phyloP scores from a whole-genome alignment of 2,888 invertebrate genomes.

The Matsumyia berberina region DNA sequence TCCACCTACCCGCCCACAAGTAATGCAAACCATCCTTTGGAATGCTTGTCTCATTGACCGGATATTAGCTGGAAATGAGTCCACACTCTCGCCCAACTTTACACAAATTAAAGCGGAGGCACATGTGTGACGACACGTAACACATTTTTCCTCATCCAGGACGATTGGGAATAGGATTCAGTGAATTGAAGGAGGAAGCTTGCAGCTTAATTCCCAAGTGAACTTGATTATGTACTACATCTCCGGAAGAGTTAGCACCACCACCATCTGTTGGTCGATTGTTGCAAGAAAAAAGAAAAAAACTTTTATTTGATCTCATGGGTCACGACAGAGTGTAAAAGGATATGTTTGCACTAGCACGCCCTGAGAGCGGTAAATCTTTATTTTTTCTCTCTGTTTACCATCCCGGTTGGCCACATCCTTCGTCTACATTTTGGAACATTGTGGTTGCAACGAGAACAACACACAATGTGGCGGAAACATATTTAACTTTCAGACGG shows the following conservation, averaged over 20 bases:
- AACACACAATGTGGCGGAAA: neutral
- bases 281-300: neutral
- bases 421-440: neutral
- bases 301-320: neutral
- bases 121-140: neutral
- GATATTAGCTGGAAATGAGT: conserved; percentile 28
- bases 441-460: neutral
- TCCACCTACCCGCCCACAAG: neutral
- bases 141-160: neutral
- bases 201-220: conserved; percentile 16
- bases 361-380: conserved; percentile 14
- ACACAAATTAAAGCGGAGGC: conserved; percentile 14
- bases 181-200: neutral
- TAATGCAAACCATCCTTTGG: conserved; percentile 8
- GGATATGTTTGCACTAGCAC: neutral
- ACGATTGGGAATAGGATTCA: neutral
- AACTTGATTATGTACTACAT: neutral
- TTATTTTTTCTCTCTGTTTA: neutral
- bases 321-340: neutral
- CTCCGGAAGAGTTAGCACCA: neutral
- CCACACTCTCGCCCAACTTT: conserved; percentile 9
- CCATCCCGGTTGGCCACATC: too few species aligned
- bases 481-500: neutral
- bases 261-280: conserved; percentile 1
- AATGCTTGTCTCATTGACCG: conserved; percentile 23